Conservation (phyloP, 2,888 invertebrate genomes). For the Apodemia duryi region DNA sequence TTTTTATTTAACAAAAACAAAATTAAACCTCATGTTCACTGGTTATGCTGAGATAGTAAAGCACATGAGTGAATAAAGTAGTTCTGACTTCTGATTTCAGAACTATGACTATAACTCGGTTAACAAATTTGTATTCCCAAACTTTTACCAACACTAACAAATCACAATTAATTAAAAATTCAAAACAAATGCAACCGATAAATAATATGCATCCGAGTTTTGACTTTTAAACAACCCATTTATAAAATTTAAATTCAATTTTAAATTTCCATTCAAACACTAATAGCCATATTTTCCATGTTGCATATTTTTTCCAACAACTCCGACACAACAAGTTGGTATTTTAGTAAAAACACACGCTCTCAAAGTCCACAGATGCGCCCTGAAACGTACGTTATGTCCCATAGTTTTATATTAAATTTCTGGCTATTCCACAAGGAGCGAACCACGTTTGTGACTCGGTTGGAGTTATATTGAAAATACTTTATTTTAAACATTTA, state of each 20-base stretch:
- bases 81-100: no score
- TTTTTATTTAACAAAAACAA: constrained; percentile 22
- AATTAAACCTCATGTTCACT: neutral
- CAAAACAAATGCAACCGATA: neutral
- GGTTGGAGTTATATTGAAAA: constrained; percentile 15
- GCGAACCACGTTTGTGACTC: constrained; percentile 22
- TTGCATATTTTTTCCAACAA: constrained; percentile 30
- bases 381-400: constrained; percentile 33
- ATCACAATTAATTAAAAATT: neutral
- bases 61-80: neutral
- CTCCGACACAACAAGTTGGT: constrained; percentile 31
- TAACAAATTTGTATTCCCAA: no score
- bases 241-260: constrained; percentile 26
- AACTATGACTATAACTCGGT: no score
- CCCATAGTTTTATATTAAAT: constrained; percentile 41
- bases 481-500: constrained; percentile 13
- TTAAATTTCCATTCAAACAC: constrained; percentile 28
- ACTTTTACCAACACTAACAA: neutral
- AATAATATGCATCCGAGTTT: neutral
- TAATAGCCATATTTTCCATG: constrained; percentile 34
- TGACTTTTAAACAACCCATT: neutral
- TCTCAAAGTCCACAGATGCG: constrained; percentile 35
- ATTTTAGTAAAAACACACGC: constrained; percentile 35
- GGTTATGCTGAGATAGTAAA: constrained; percentile 2
- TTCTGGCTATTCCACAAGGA: constrained; percentile 31